Conservation (phyloP, 2,888 invertebrate genomes). For the Lasioglossum zephyrum region DNA sequence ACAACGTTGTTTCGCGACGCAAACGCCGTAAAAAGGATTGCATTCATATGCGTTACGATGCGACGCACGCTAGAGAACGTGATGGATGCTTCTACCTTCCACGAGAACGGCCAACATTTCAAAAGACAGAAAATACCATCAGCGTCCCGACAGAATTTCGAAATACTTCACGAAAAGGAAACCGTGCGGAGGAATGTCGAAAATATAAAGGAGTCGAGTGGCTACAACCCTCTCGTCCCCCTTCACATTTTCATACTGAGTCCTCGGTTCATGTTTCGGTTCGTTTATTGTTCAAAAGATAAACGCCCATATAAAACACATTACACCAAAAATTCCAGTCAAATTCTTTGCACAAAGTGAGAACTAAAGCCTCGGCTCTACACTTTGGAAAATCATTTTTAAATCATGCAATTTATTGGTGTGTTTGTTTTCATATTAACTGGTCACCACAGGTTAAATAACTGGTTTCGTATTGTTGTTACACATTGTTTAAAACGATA, state of each 20-base stretch:
- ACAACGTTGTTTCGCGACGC: conserved; percentile 40
- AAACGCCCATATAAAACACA: background rate
- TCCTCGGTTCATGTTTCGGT: background rate
- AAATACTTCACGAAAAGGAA: background rate
- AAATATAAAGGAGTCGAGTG: background rate
- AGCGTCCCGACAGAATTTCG: conserved; percentile 16
- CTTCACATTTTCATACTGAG: background rate
- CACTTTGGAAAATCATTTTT: background rate
- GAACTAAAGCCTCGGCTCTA: background rate
- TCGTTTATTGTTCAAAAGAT: background rate
- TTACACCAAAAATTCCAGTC: background rate
- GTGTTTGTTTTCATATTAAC: no score
- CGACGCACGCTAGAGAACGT: conserved; percentile 37
- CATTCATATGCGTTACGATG: conserved; percentile 48
- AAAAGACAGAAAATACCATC: conserved; percentile 25
- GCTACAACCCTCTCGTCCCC: background rate
- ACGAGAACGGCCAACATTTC: conserved; percentile 19
- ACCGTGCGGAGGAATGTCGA: background rate
- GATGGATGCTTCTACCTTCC: conserved; percentile 39
- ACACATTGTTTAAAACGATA: background rate
- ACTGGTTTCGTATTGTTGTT: background rate
- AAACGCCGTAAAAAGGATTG: conserved; percentile 42
- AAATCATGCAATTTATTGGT: background rate
- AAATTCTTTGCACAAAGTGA: background rate
- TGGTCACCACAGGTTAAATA: background rate